A percentile compares a stretch with the other conserved stretches of the same genome.
Evolutionary conservation across 2,113 vertebrate genomes (phyloP).

Genomic region (Oxyruncus cristatus): DNA sequence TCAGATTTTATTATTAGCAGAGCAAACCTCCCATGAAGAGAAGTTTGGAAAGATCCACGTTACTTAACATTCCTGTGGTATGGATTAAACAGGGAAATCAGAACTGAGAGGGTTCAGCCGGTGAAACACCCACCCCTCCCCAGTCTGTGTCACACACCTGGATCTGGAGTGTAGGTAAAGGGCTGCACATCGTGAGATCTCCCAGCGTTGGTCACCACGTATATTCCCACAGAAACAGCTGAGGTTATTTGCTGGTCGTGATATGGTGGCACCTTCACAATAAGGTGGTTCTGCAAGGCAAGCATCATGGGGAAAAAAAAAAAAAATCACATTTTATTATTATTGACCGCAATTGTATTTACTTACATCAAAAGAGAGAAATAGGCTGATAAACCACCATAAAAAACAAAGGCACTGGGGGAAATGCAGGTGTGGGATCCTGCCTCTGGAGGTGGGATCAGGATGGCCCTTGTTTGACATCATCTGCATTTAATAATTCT

Average conservation of each 20-base stretch:
- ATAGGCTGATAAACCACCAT: rapidly evolving
- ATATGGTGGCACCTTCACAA: constrained; percentile 96
- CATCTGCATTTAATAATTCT: not conserved
- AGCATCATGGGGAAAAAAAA: not conserved
- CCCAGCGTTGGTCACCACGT: constrained; percentile 94
- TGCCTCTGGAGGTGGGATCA: not conserved
- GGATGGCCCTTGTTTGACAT: not conserved
- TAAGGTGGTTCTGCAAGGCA: constrained; percentile 90
- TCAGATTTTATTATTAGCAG: not conserved
- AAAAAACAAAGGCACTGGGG: not conserved
- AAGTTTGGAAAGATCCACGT: rapidly evolving
- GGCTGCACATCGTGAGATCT: constrained; percentile 93
- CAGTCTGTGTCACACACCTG: constrained; percentile 74
- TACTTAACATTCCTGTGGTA: not conserved
- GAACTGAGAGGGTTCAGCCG: not conserved
- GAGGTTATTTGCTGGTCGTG: constrained; percentile 87
- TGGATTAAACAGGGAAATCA: not conserved
- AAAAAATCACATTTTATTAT: not conserved
- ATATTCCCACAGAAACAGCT: constrained; percentile 90
- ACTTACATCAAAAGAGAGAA: not conserved
- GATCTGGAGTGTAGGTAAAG: constrained; percentile 95
- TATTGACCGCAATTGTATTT: not conserved
- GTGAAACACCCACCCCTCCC: not conserved
- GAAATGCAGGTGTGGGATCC: rapidly evolving
- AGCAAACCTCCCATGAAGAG: not conserved